Percentiles rank a stretch among this genome's conserved stretches.
Evolutionary conservation across 2,113 vertebrate species (phyloP).

Genomic region (Rutilus rutilus): DNA sequence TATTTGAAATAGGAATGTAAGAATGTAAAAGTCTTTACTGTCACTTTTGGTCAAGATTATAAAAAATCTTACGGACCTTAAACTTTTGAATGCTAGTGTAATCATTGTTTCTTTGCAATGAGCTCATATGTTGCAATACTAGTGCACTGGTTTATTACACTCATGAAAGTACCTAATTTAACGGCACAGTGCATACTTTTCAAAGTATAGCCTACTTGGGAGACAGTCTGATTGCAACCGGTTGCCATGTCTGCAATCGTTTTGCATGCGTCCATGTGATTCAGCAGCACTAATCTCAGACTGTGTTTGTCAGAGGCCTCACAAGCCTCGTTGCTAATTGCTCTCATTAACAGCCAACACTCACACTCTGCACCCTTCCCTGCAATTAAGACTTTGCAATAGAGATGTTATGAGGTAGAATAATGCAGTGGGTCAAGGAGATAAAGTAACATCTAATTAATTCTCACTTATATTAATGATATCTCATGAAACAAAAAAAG

Average conservation of each 20-base stretch:
- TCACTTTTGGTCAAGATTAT: too few species aligned
- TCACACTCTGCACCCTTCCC: constrained; percentile 70
- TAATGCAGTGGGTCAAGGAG: constrained; percentile 68
- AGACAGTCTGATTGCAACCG: constrained; percentile 5
- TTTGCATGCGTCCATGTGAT: constrained; percentile 13
- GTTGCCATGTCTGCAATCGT: constrained; percentile 22
- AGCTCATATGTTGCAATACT: neutral
- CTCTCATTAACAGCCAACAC: constrained; percentile 71
- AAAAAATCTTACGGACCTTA: neutral
- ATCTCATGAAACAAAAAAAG: constrained; percentile 66
- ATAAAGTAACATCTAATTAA: constrained; percentile 72
- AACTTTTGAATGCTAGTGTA: neutral
- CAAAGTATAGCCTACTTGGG: neutral
- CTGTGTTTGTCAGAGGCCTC: constrained; percentile 27
- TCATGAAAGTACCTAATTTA: constrained; percentile 5
- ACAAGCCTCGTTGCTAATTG: constrained; percentile 71
- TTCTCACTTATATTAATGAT: constrained; percentile 74
- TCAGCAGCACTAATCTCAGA: neutral
- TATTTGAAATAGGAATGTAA: neutral
- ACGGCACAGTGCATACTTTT: neutral
- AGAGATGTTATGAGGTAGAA: constrained; percentile 70
- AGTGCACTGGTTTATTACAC: neutral
- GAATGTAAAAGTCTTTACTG: neutral
- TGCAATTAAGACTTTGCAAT: constrained; percentile 72
- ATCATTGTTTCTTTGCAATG: neutral